Conservation (phyloP, 2,113 vertebrate species). For the Pongo pygmaeus region DNA sequence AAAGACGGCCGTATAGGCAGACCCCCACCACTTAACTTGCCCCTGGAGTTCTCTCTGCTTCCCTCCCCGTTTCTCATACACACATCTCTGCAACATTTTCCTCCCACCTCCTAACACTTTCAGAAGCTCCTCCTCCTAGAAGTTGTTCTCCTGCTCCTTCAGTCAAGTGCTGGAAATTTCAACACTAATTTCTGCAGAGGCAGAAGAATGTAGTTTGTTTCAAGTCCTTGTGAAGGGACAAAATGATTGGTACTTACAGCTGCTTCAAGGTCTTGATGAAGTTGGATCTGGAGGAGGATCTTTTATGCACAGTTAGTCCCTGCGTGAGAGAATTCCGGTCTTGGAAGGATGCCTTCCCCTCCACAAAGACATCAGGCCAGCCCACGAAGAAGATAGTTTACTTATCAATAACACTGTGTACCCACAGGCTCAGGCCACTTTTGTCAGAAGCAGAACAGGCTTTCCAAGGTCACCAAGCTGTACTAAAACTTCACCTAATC, state of each 20-base stretch:
- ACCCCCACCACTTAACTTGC: neutral
- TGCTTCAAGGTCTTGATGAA: neutral
- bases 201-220: neutral
- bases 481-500: neutral
- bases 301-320: neutral
- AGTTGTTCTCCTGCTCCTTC: neutral
- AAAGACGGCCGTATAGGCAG: neutral
- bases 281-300: neutral
- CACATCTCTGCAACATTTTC: neutral
- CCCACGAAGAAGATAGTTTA: neutral
- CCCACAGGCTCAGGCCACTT: neutral
- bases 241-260: neutral
- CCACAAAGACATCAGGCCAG: neutral
- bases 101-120: neutral
- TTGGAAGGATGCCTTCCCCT: neutral
- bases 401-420: neutral
- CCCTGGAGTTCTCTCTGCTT: neutral
- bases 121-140: neutral
- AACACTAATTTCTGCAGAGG: neutral
- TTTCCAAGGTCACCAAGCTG: neutral
- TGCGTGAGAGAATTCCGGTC: neutral
- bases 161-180: neutral
- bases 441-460: neutral
- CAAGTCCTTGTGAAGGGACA: neutral
- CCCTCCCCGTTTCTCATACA: neutral